phyloP scores from a whole-genome alignment of 1,140 invertebrate genomes.

The Scaptomyza pallida region DNA sequence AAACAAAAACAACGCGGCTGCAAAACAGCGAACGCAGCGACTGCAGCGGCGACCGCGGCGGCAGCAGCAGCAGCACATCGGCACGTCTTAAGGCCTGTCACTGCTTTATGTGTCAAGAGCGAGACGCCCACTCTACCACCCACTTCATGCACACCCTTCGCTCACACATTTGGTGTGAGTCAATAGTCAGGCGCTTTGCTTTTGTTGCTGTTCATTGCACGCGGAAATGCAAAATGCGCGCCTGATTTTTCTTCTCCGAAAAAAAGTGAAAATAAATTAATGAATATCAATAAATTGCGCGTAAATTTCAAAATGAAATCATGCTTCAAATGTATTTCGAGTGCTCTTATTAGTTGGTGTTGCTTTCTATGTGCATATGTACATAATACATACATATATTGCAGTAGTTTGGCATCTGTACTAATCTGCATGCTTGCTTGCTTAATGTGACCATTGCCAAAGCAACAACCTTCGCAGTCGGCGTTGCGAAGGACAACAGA shows the following conservation, averaged over 20 bases:
- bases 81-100: constrained; percentile 48
- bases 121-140: constrained; percentile 14
- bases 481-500: constrained; percentile 38
- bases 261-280: constrained; percentile 17
- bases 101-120: constrained; percentile 51
- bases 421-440: constrained; percentile 19
- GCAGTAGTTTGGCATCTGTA: not conserved
- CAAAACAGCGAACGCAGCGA: too few relatives aligned
- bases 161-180: not conserved
- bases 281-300: constrained; percentile 25
- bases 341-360: not conserved
- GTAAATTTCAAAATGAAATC: constrained; percentile 16
- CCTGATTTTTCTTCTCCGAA: constrained; percentile 27
- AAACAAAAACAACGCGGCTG: constrained; percentile 29
- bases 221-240: constrained; percentile 41
- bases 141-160: not conserved
- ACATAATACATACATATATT: not conserved
- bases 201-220: constrained; percentile 14
- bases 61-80: constrained; percentile 25
- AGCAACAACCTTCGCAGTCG: constrained; percentile 45
- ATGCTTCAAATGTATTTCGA: constrained; percentile 28
- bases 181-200: not conserved
- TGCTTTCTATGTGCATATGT: too few relatives aligned
- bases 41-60: constrained; percentile 2
- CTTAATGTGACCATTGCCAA: constrained; percentile 37